phyloP scores from a whole-genome alignment of 2,797 vertebrate genomes.

The Phalloptychus januarius region DNA sequence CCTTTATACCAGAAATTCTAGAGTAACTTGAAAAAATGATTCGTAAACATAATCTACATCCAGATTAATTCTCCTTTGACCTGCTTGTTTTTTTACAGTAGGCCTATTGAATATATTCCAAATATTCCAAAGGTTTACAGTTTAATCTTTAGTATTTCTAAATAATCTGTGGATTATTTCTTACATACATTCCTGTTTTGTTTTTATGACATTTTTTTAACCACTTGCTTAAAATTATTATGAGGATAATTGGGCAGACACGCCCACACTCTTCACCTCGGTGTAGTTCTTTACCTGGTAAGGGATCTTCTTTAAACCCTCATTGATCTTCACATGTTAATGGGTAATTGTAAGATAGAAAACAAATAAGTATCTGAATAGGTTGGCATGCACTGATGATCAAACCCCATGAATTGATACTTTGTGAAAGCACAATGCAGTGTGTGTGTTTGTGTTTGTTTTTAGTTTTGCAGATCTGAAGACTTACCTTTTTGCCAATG shows the following conservation, averaged over 20 bases:
- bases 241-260: constrained; percentile 36
- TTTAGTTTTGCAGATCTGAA: neutral
- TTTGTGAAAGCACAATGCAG: neutral
- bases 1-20: neutral
- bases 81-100: neutral
- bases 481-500: neutral
- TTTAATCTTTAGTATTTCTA: neutral
- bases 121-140: too few species aligned
- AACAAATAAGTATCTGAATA: neutral
- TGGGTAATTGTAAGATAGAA: neutral
- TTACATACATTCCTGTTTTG: neutral
- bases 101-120: too few species aligned
- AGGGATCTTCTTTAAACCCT: neutral
- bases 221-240: constrained; percentile 24
- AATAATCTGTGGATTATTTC: neutral
- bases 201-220: constrained; percentile 8
- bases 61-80: neutral
- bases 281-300: constrained; percentile 8
- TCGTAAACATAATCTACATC: neutral
- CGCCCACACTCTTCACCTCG: constrained; percentile 22
- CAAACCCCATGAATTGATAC: neutral
- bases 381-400: neutral
- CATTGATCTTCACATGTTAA: neutral
- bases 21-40: neutral
- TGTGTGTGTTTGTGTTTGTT: neutral